These are phyloP conservation scores for Euwallacea fornicatus DNA, from an alignment of 1,140 invertebrate genomes.

Conservation along the genomic window DNA sequence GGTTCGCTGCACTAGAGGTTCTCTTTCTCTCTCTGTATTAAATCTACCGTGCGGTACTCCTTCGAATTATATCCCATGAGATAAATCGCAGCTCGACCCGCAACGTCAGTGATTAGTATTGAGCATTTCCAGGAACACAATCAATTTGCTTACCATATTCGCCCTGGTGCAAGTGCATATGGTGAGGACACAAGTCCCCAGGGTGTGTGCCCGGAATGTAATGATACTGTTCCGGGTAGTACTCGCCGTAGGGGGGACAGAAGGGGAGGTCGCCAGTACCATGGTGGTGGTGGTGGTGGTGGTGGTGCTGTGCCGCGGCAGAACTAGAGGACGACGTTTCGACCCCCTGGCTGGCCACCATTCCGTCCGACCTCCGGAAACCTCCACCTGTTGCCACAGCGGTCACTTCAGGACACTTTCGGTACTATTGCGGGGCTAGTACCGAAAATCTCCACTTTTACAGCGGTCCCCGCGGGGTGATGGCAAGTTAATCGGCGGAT, in stretches of 20 bases:
- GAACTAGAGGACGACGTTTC: constrained; percentile 39
- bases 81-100: not conserved
- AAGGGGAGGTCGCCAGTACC: constrained; percentile 44
- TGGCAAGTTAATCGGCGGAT: too few species aligned
- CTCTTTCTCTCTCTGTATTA: not conserved
- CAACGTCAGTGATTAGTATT: not conserved
- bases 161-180: constrained; percentile 49
- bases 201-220: constrained; percentile 42
- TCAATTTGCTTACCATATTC: constrained; percentile 47
- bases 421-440: not conserved
- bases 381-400: constrained; percentile 29
- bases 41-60: constrained; percentile 4
- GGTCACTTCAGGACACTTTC: constrained; percentile 1
- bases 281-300: constrained; percentile 31
- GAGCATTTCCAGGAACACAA: constrained; percentile 12
- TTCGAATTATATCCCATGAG: not conserved
- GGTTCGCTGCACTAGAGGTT: constrained; percentile 15
- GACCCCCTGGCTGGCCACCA: constrained; percentile 53
- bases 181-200: constrained; percentile 45
- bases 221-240: constrained; percentile 48
- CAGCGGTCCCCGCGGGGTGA: too few species aligned
- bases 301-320: constrained; percentile 4
- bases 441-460: not conserved
- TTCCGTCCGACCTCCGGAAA: constrained; percentile 40
- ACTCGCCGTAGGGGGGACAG: constrained; percentile 49